A percentile compares a stretch with the other conserved stretches of the same genome.
These are phyloP conservation scores for Coptodon bakossiorum DNA, from an alignment of 2,113 vertebrate genomes.

Conservation along the genomic window DNA sequence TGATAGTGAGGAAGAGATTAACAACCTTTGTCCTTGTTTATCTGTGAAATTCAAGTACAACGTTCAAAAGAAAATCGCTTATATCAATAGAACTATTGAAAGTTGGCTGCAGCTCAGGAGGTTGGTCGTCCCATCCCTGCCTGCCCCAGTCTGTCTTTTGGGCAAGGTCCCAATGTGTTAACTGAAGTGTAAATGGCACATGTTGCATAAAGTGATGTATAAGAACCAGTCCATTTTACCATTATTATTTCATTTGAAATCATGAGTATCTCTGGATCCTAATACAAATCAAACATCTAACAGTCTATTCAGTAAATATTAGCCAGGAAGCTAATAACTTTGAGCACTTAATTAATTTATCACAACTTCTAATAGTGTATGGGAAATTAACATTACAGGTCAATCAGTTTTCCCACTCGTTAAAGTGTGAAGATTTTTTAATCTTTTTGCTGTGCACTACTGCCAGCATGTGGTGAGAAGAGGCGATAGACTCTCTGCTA, in stretches of 20 bases:
- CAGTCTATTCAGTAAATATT: not conserved
- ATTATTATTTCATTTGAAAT: not conserved
- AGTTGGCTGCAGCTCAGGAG: not conserved
- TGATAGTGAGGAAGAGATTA: not conserved
- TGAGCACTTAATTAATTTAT: not conserved
- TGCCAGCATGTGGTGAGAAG: slow-evolving; percentile 49
- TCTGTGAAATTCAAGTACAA: not conserved
- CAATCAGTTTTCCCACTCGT: not conserved
- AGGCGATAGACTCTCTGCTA: not conserved
- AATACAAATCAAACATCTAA: not conserved
- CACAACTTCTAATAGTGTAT: not conserved
- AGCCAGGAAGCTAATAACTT: not conserved
- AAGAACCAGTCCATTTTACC: not conserved
- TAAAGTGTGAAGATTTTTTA: not conserved
- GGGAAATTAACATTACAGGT: not conserved
- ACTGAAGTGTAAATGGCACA: not conserved
- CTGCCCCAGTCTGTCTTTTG: not conserved
- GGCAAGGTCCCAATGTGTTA: not conserved
- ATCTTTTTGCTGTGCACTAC: slow-evolving; percentile 10
- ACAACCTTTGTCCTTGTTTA: not conserved
- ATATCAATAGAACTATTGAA: not conserved
- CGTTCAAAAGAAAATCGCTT: not conserved
- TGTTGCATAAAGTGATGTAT: not conserved
- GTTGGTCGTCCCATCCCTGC: not conserved
- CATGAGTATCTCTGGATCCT: not conserved